Percentiles rank a stretch among this genome's conserved stretches.
These are phyloP conservation scores for Mallotus villosus DNA, from an alignment of 2,797 vertebrate genomes.

Conservation along the genomic window DNA sequence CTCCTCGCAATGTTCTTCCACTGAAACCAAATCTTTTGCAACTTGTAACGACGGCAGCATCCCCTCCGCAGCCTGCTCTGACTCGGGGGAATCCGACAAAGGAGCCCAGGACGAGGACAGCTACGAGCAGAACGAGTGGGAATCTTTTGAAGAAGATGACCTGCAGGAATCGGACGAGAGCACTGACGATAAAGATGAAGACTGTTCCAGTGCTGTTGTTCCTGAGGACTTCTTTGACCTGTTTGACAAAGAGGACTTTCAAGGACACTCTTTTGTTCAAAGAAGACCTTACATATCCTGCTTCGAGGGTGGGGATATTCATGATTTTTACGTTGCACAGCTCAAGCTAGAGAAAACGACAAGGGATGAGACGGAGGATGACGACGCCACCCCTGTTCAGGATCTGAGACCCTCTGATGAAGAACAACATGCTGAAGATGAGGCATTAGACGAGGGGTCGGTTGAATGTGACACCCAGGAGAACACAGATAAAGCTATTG, in stretches of 20 bases:
- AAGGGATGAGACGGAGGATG: slow-evolving; percentile 21
- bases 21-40: slow-evolving; percentile 65
- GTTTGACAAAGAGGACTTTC: slow-evolving; percentile 57
- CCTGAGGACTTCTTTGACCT: slow-evolving; percentile 63
- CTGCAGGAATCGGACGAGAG: slow-evolving; percentile 7
- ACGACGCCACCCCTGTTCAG: slow-evolving; percentile 6
- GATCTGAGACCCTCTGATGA: slow-evolving; percentile 7
- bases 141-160: slow-evolving; percentile 63
- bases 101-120: slow-evolving; percentile 50
- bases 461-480: background rate
- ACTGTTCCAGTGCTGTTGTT: slow-evolving; percentile 14
- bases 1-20: slow-evolving; percentile 66
- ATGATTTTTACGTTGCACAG: slow-evolving; percentile 27
- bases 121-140: slow-evolving; percentile 64
- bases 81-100: slow-evolving; percentile 63
- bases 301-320: slow-evolving; percentile 70
- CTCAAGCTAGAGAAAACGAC: background rate
- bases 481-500: background rate
- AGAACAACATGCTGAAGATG: slow-evolving; percentile 21
- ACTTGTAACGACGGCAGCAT: slow-evolving; percentile 59
- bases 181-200: slow-evolving; percentile 33
- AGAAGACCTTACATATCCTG: slow-evolving; percentile 64
- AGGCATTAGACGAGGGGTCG: slow-evolving; percentile 15
- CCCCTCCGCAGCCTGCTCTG: slow-evolving; percentile 45
- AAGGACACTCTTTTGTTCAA: slow-evolving; percentile 31